Conservation (phyloP, 2,113 vertebrate species). For the Pseudolaguvia tuberculata region DNA sequence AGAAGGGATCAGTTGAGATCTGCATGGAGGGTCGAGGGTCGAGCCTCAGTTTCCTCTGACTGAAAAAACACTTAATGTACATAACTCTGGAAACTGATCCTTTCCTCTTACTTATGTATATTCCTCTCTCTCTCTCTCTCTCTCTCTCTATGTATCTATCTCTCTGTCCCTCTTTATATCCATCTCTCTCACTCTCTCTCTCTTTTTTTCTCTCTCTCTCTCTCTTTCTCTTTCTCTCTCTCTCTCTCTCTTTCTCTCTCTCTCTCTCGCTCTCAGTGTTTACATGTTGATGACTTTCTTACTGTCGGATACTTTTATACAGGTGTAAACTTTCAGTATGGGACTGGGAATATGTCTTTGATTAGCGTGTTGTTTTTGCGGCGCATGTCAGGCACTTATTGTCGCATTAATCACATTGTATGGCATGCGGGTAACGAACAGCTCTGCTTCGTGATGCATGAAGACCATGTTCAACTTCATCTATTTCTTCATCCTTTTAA, state of each 20-base stretch:
- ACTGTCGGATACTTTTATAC: slow-evolving; percentile 94
- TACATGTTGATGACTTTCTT: slow-evolving; percentile 91
- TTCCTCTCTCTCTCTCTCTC: slow-evolving; percentile 59
- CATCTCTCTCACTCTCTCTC: too few species aligned
- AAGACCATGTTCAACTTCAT: slow-evolving; percentile 32
- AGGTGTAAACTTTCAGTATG: slow-evolving; percentile 74
- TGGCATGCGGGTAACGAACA: slow-evolving; percentile 57
- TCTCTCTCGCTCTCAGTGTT: slow-evolving; percentile 74
- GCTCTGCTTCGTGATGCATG: slow-evolving; percentile 45
- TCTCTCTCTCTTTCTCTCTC: slow-evolving; percentile 52
- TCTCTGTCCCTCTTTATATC: too few species aligned
- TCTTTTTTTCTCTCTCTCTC: slow-evolving; percentile 6
- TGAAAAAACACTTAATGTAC: slow-evolving; percentile 65
- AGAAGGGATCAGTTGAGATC: neutral
- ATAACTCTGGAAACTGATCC: slow-evolving; percentile 72
- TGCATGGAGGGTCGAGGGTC: slow-evolving; percentile 35
- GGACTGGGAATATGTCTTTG: slow-evolving; percentile 74
- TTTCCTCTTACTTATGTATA: slow-evolving; percentile 61
- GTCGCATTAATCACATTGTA: slow-evolving; percentile 69
- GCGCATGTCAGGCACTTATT: slow-evolving; percentile 67
- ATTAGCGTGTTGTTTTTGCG: slow-evolving; percentile 68
- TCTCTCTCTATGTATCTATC: slow-evolving; percentile 24
- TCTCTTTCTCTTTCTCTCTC: slow-evolving; percentile 51
- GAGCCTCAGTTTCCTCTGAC: slow-evolving; percentile 55
- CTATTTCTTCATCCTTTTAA: neutral